Conservation (phyloP, 1,140 invertebrate genomes). For the Anadara kagoshimensis region DNA sequence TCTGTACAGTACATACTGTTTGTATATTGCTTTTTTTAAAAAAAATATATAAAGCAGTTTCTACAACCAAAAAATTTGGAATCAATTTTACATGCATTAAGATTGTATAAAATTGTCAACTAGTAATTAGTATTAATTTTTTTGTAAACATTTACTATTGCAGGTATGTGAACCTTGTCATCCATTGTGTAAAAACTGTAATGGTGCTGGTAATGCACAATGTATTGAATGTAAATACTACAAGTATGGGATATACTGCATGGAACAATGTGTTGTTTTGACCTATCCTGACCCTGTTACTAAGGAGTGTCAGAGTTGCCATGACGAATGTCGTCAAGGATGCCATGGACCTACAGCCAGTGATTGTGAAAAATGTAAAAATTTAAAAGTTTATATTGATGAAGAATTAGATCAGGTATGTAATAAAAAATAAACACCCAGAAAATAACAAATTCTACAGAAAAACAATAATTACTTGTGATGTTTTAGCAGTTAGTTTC, state of each 20-base stretch:
- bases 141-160: slow-evolving; percentile 8
- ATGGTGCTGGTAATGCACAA: slow-evolving; percentile 76
- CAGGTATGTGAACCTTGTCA: slow-evolving; percentile 82
- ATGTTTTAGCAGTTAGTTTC: too few relatives aligned
- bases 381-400: slow-evolving; percentile 84
- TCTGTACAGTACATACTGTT: too few relatives aligned
- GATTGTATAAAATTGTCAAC: too few relatives aligned
- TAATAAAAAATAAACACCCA: too few relatives aligned
- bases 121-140: too few relatives aligned
- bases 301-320: slow-evolving; percentile 52
- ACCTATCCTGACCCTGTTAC: slow-evolving; percentile 36
- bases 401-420: slow-evolving; percentile 45
- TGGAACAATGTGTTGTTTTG: slow-evolving; percentile 79
- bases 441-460: too few relatives aligned
- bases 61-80: too few relatives aligned
- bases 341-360: slow-evolving; percentile 86
- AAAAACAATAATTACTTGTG: too few relatives aligned
- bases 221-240: slow-evolving; percentile 61
- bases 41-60: too few relatives aligned
- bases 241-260: slow-evolving; percentile 73
- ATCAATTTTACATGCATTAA: too few relatives aligned
- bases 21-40: too few relatives aligned
- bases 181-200: slow-evolving; percentile 90
- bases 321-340: slow-evolving; percentile 87
- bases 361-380: slow-evolving; percentile 89